These are phyloP conservation scores for Columba livia DNA, from an alignment of 2,113 vertebrate species.

Conservation along the genomic window DNA sequence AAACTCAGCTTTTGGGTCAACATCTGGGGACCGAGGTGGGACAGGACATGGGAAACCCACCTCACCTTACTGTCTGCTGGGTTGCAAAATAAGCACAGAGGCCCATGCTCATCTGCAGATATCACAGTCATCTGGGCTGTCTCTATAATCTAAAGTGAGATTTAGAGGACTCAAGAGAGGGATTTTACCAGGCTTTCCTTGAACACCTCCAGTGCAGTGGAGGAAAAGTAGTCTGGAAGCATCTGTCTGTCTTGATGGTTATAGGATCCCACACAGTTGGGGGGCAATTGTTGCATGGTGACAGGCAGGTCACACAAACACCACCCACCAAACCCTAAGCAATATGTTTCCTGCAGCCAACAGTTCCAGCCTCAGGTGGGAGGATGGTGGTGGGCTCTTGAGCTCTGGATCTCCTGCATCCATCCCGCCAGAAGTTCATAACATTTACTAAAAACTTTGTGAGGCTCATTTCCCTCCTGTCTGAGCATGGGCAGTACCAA, in stretches of 20 bases:
- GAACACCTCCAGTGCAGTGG: accelerated
- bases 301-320: neutral
- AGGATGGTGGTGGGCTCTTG: neutral
- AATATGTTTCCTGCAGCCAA: neutral
- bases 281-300: neutral
- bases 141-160: neutral
- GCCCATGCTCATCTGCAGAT: neutral
- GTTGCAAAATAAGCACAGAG: neutral
- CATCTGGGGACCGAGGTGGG: neutral
- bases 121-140: neutral
- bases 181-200: neutral
- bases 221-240: neutral
- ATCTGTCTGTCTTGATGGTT: neutral
- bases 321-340: neutral
- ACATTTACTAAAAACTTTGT: neutral
- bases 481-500: neutral
- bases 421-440: neutral
- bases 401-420: neutral
- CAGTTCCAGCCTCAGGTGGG: neutral
- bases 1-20: neutral
- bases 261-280: neutral
- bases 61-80: neutral
- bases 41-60: neutral
- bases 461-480: accelerated
- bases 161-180: neutral